phyloP scores from a whole-genome alignment of 2,113 vertebrate genomes.

The Chamaetylas fuelleborni region DNA sequence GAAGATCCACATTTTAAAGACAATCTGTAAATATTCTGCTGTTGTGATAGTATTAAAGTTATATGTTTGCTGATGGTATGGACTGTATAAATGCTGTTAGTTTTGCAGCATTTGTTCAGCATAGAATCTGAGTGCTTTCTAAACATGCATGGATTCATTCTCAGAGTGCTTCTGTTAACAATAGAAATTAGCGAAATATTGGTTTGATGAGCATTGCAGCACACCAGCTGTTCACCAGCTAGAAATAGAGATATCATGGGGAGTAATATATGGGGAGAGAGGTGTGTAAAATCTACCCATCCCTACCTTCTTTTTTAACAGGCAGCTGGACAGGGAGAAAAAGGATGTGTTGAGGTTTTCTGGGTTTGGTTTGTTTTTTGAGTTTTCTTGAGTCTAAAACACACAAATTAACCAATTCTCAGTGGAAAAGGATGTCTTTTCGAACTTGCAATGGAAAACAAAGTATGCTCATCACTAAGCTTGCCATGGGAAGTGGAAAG shows the following conservation, averaged over 20 bases:
- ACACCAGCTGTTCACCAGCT: background rate
- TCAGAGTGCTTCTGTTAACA: background rate
- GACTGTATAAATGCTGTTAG: background rate
- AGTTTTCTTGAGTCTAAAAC: background rate
- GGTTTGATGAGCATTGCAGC: background rate
- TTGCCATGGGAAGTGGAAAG: background rate
- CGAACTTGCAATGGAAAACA: background rate
- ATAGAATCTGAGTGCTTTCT: background rate
- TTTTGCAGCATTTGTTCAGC: background rate
- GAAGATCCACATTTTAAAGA: background rate
- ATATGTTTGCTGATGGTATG: background rate
- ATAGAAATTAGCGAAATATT: background rate
- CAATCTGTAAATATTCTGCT: background rate
- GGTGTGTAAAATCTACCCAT: background rate
- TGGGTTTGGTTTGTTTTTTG: background rate
- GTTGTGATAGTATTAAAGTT: background rate
- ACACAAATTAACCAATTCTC: background rate
- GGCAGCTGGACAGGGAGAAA: background rate
- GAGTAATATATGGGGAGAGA: background rate
- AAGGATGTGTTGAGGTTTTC: background rate
- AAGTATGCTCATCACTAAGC: background rate
- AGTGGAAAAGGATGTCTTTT: background rate
- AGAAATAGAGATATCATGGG: background rate
- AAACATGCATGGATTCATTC: background rate
- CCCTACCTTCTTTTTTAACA: background rate